Evolutionary conservation across 2,888 invertebrate species (phyloP).

Genomic region (Falcaria lacertinaria): DNA sequence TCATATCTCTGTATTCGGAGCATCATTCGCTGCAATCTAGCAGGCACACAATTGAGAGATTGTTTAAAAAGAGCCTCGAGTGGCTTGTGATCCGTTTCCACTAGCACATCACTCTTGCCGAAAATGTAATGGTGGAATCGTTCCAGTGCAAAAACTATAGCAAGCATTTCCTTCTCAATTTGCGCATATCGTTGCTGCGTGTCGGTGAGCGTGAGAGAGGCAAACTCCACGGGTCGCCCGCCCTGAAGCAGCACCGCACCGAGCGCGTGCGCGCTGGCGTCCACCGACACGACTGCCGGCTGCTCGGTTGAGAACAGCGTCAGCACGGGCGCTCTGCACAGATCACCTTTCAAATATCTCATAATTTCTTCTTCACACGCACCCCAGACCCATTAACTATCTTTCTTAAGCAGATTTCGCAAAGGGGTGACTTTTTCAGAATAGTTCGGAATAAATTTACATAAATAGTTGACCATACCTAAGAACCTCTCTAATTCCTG

Average conservation of each 20-base stretch:
- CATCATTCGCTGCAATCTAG: slow-evolving; percentile 24
- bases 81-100: slow-evolving; percentile 12
- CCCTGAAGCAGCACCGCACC: slow-evolving; percentile 16
- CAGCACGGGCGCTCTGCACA: slow-evolving; percentile 13
- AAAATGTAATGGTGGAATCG: slow-evolving; percentile 12
- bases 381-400: slow-evolving; percentile 12
- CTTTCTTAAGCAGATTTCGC: slow-evolving; percentile 7
- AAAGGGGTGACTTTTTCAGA: slow-evolving; percentile 4
- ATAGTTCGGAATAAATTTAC: slow-evolving; percentile 13
- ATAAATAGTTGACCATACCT: slow-evolving; percentile 14
- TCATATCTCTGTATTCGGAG: slow-evolving; percentile 20
- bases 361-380: not conserved
- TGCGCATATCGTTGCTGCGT: slow-evolving; percentile 15
- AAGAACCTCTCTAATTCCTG: slow-evolving; percentile 13
- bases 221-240: slow-evolving; percentile 14
- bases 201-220: slow-evolving; percentile 16
- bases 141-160: slow-evolving; percentile 16
- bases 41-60: slow-evolving; percentile 14
- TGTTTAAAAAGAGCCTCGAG: slow-evolving; percentile 21
- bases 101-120: slow-evolving; percentile 3
- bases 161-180: slow-evolving; percentile 17
- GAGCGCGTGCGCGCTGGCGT: slow-evolving; percentile 12
- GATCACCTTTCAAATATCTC: not conserved
- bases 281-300: slow-evolving; percentile 20
- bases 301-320: slow-evolving; percentile 9